Base-by-base conservation (phyloP, 2,113 vertebrate genomes). In the Trachemys scripta region DNA sequence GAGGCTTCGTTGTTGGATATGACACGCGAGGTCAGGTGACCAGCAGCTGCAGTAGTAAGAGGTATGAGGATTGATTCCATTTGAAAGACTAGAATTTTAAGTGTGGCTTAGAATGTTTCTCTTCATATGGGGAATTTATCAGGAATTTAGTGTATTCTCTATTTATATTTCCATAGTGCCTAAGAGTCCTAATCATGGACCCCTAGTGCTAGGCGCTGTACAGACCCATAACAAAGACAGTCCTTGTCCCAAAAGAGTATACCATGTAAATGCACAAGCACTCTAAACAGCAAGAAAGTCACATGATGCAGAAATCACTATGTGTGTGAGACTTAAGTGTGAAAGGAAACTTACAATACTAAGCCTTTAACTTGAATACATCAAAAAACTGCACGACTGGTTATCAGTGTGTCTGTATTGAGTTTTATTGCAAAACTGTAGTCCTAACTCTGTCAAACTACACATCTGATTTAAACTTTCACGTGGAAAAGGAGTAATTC, bases 1-100 rank as follows among this genome's bases (percentile, higher is more conserved):
- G 99, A 95, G 99, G 99, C 13, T 97, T 99, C 94, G 99, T 99
- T 31, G 97, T 99, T 57, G 99, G 99, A 3, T 99, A 99, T 89
- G 99, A 99, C 97, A 99, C 99, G 85, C 98, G 99, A 88, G 99
- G 98, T 53, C 99, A 99, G 97, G 98, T 98, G 93, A 98, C 98
- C 91, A 99, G 99, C 97, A 99, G 98, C 98, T 99, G 99, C 98
- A 99, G 98, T 98, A 99, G 99, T 96, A 97, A 99, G 96, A 98
- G 99, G 99, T 99, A 98, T 88, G 95, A 78, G 69, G 96, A 94
- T 97, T 88, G 90, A 96, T 93, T 96, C 92, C 78, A 75, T 78
- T 88, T 95, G 82, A 93, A 91, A 97, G 93, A 82, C 89, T 94
- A 96, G 89, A 95, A 90, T 51, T 86, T 65, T 78, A 85, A 81